Percentiles rank a stretch among this genome's conserved stretches.
phyloP scores from a whole-genome alignment of 2,797 vertebrate genomes.

The Falco cherrug region DNA sequence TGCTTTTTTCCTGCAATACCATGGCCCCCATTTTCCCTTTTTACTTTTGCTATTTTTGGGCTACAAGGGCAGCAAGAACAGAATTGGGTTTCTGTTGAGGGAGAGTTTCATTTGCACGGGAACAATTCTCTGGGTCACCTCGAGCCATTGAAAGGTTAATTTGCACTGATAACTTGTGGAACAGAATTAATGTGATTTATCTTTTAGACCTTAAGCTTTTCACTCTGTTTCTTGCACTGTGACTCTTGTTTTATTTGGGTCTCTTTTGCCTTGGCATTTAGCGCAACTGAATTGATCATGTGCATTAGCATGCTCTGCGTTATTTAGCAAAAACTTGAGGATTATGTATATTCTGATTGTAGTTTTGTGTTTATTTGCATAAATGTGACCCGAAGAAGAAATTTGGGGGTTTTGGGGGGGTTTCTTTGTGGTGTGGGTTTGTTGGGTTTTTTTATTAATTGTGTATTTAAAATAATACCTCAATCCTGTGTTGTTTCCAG shows the following conservation, averaged over 20 bases:
- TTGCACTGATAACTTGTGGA: neutral
- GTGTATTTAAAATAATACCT: neutral
- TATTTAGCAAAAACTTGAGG: neutral
- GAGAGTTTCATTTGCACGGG: neutral
- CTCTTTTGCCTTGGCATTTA: constrained; percentile 12
- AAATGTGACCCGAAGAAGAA: neutral
- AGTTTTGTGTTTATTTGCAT: neutral
- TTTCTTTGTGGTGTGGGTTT: neutral
- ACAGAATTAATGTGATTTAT: neutral
- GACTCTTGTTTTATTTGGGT: neutral
- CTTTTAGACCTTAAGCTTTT: neutral
- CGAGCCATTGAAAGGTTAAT: neutral
- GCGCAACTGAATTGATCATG: neutral
- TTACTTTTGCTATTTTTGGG: neutral
- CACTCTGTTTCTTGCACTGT: neutral
- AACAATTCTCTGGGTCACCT: neutral
- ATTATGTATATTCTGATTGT: neutral
- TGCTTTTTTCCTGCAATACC: neutral
- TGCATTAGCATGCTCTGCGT: neutral
- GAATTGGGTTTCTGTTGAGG: neutral
- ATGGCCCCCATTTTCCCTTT: neutral
- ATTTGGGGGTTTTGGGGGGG: rapidly evolving
- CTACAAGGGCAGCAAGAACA: neutral
- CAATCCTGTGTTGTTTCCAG: constrained; percentile 70
- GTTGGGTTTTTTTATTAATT: neutral